These are phyloP conservation scores for Pavo muticus DNA, from an alignment of 2,113 vertebrate genomes.

Conservation along the genomic window DNA sequence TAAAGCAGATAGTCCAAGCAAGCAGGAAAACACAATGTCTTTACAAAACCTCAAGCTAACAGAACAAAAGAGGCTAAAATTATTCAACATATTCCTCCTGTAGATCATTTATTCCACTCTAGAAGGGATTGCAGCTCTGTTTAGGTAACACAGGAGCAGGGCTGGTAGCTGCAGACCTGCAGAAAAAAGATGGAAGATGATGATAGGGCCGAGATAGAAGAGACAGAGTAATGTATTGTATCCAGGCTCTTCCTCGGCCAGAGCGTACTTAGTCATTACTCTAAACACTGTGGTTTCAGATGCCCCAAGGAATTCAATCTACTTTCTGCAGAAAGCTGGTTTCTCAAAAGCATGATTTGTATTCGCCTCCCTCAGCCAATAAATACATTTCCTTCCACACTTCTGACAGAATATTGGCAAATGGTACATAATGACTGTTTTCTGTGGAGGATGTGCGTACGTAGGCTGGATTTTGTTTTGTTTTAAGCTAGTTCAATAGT, in stretches of 20 bases:
- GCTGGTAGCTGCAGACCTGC: background rate
- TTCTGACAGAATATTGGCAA: background rate
- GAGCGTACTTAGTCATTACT: background rate
- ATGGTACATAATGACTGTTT: background rate
- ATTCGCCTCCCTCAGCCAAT: background rate
- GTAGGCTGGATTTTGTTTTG: background rate
- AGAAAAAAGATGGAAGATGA: background rate
- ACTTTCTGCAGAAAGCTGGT: background rate
- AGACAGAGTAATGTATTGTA: rapidly evolving
- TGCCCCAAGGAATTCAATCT: background rate
- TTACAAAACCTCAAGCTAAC: background rate
- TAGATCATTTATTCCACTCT: background rate
- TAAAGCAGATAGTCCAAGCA: background rate
- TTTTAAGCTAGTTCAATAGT: background rate
- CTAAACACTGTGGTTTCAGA: background rate
- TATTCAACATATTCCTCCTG: background rate
- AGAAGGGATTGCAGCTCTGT: background rate
- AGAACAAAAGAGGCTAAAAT: background rate
- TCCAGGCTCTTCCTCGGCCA: background rate
- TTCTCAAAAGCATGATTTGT: background rate
- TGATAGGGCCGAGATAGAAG: background rate
- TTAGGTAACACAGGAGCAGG: background rate
- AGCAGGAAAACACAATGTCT: background rate
- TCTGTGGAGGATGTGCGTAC: rapidly evolving
- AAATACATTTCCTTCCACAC: background rate